A percentile compares a stretch with the other conserved stretches of the same genome.
Evolutionary conservation across 2,113 vertebrate species (phyloP).

Genomic region (Bufo gargarizans): DNA sequence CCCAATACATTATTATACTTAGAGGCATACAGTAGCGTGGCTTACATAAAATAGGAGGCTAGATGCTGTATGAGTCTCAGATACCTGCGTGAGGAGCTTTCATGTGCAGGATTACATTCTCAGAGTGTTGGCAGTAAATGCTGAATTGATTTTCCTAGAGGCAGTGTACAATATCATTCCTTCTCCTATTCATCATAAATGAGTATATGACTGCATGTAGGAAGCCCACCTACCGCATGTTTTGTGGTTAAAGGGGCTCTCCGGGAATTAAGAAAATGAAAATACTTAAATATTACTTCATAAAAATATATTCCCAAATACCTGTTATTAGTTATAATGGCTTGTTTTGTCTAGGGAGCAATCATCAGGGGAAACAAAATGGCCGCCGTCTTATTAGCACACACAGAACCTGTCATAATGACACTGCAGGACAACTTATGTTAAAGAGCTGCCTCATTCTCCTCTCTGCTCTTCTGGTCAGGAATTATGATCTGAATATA

Average conservation of each 20-base stretch:
- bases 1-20: not conserved
- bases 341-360: no score
- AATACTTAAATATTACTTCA: no score
- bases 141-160: slow-evolving; percentile 33
- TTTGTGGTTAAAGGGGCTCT: not conserved
- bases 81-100: not conserved
- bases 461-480: no score
- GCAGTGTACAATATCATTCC: slow-evolving; percentile 16
- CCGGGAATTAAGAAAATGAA: no score
- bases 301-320: no score
- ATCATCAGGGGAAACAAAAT: no score
- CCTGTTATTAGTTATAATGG: no score
- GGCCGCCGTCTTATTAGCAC: no score
- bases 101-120: slow-evolving; percentile 29
- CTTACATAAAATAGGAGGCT: not conserved
- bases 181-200: slow-evolving; percentile 2
- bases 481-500: no score
- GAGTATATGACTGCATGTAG: not conserved
- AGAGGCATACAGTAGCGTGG: not conserved
- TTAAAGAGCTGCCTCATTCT: no score
- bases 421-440: no score
- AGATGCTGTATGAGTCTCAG: not conserved
- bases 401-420: no score
- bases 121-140: slow-evolving; percentile 17
- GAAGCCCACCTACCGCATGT: not conserved